Percentiles rank a stretch among this genome's conserved stretches.
Conservation (phyloP, 2,888 invertebrate genomes). For the Oxystoma pomonae region DNA sequence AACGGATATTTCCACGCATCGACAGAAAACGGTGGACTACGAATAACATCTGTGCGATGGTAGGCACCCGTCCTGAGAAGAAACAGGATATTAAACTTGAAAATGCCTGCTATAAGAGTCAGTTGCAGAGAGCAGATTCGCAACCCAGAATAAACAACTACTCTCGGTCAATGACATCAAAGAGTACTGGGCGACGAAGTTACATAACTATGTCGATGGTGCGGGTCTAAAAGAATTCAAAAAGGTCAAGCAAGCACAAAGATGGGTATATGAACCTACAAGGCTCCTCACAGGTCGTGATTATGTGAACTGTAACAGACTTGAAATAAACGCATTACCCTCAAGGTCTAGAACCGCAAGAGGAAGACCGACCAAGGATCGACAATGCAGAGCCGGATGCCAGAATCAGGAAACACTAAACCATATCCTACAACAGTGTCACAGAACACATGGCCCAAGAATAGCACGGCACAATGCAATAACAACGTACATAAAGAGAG, state of each 20-base stretch:
- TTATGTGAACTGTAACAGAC: neutral
- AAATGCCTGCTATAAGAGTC: neutral
- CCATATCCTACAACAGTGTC: slow-evolving; percentile 5
- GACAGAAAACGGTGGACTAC: slow-evolving; percentile 13
- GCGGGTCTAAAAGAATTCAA: neutral
- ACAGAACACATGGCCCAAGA: neutral
- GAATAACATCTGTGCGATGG: slow-evolving; percentile 13
- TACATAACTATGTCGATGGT: neutral
- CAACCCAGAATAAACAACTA: neutral
- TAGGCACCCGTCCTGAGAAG: slow-evolving; percentile 5
- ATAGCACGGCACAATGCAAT: neutral
- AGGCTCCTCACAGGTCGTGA: neutral
- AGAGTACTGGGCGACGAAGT: neutral
- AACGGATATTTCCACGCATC: slow-evolving; percentile 12
- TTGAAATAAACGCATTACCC: neutral
- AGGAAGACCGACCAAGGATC: neutral
- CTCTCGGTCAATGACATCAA: neutral
- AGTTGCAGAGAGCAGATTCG: neutral
- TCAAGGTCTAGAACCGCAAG: neutral
- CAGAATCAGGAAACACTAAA: slow-evolving; percentile 1
- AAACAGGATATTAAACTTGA: neutral
- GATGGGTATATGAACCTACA: neutral
- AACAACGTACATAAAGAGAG: neutral
- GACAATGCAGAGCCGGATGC: slow-evolving; percentile 5
- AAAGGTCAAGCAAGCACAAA: neutral